Percentiles rank a stretch among this genome's conserved stretches.
These are phyloP conservation scores for Erethizon dorsatum DNA, from an alignment of 2,797 vertebrate genomes.

Conservation along the genomic window DNA sequence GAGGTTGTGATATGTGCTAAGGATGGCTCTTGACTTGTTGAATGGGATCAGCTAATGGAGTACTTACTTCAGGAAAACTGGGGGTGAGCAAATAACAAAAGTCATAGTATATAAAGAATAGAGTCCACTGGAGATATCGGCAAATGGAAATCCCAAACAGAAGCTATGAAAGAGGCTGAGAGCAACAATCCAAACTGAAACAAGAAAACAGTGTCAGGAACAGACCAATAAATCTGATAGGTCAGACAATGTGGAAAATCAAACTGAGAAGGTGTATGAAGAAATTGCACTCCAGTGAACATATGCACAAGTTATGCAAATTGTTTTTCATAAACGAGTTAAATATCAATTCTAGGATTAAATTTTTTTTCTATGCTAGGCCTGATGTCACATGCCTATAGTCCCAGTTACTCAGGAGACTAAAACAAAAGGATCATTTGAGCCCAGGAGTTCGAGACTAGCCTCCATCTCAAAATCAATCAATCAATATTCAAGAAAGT, in stretches of 20 bases:
- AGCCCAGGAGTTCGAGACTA: not conserved
- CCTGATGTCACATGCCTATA: not conserved
- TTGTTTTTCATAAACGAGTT: conserved; percentile 25
- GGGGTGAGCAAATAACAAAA: conserved; percentile 45
- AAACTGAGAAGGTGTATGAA: not conserved
- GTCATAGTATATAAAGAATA: not conserved
- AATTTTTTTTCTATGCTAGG: not conserved
- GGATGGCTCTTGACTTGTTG: not conserved
- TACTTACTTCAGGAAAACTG: not conserved
- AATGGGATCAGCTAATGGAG: not conserved
- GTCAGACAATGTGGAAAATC: not conserved
- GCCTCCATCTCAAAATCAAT: not conserved
- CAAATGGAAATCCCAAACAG: not conserved
- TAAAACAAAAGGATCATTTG: not conserved
- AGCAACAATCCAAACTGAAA: not conserved
- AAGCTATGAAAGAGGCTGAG: not conserved
- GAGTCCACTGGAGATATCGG: not conserved
- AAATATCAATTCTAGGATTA: conserved; percentile 1
- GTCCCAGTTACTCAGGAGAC: not conserved
- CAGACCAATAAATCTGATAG: not conserved
- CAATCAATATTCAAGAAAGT: not conserved
- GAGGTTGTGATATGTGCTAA: not conserved
- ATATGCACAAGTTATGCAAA: not conserved
- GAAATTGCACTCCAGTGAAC: not conserved
- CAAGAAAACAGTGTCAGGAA: not conserved